These are phyloP conservation scores for Drosophila melanosoma DNA, from an alignment of 2,888 invertebrate genomes.

Conservation along the genomic window DNA sequence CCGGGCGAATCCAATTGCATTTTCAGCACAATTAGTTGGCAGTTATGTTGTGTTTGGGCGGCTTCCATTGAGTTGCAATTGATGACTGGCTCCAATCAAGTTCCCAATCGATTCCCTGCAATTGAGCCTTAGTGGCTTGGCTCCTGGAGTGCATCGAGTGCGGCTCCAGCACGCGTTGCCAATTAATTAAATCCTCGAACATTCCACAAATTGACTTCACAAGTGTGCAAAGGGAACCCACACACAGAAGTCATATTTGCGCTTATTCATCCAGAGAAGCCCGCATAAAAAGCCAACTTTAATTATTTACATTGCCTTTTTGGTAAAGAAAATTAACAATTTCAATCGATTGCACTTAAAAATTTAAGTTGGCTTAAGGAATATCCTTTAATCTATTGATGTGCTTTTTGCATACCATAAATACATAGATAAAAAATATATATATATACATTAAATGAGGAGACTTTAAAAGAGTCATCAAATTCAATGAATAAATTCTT, in stretches of 20 bases:
- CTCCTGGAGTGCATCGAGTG: constrained; percentile 45
- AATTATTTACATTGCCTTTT: neutral
- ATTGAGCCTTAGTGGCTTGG: constrained; percentile 13
- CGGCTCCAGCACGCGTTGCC: constrained; percentile 71
- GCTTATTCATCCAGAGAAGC: neutral
- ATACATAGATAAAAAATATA: neutral
- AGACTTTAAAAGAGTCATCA: neutral
- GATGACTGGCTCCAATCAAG: constrained; percentile 25
- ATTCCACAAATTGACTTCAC: constrained; percentile 53
- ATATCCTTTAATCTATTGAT: neutral
- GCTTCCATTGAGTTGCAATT: constrained; percentile 26
- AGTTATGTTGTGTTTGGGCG: constrained; percentile 32
- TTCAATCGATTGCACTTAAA: neutral
- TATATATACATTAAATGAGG: neutral
- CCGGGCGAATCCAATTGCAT: constrained; percentile 24
- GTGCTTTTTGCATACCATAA: neutral
- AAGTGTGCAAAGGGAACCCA: constrained; percentile 19
- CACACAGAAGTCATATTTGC: constrained; percentile 14
- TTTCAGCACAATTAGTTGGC: constrained; percentile 74
- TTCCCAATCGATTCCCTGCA: constrained; percentile 30
- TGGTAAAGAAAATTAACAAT: neutral
- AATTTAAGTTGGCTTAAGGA: neutral
- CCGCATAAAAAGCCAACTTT: neutral
- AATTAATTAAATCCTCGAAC: constrained; percentile 72
- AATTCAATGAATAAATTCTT: neutral